Conservation (phyloP, 2,797 vertebrate genomes). For the Muscicapa striata region DNA sequence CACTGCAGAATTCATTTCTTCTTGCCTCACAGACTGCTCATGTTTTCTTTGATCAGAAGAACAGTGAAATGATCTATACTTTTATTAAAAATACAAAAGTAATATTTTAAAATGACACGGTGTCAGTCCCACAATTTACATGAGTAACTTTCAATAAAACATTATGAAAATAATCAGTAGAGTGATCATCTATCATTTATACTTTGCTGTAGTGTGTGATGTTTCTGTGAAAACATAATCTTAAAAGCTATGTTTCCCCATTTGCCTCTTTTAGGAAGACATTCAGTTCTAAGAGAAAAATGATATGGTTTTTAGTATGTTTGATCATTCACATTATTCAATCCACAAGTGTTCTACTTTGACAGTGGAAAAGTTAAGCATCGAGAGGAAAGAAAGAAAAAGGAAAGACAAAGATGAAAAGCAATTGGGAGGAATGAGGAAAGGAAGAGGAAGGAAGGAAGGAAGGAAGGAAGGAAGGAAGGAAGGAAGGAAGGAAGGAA, state of each 20-base stretch:
- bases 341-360: neutral
- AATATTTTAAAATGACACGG: neutral
- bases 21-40: neutral
- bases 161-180: neutral
- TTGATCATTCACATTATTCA: slow-evolving; percentile 58
- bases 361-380: slow-evolving; percentile 26
- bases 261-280: slow-evolving; percentile 43
- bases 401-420: neutral
- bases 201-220: neutral
- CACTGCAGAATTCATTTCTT: neutral
- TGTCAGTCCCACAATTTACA: neutral
- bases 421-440: neutral
- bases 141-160: slow-evolving; percentile 35
- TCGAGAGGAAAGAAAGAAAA: slow-evolving; percentile 12
- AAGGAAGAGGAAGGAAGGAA: neutral
- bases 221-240: slow-evolving; percentile 44
- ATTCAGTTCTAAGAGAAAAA: slow-evolving; percentile 34
- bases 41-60: slow-evolving; percentile 22
- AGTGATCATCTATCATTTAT: neutral
- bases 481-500: too few relatives aligned
- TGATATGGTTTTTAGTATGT: neutral
- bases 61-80: neutral
- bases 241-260: slow-evolving; percentile 24
- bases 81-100: neutral
- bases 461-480: neutral